These are phyloP conservation scores for Sebastes taczanowskii DNA, from an alignment of 2,797 vertebrate genomes.

Conservation along the genomic window DNA sequence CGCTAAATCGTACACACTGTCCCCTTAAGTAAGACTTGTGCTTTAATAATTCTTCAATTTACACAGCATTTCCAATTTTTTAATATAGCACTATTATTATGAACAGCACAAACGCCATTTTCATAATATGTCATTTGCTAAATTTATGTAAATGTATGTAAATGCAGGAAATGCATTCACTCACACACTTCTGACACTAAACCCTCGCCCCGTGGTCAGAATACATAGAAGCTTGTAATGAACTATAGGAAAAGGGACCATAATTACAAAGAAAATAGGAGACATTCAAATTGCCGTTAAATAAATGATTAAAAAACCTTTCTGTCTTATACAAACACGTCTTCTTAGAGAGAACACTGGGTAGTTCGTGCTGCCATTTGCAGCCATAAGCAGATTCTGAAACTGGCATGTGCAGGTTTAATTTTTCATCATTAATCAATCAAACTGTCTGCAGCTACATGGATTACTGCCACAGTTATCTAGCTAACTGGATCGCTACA, in stretches of 20 bases:
- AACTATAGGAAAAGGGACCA: neutral
- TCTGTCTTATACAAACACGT: neutral
- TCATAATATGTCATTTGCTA: neutral
- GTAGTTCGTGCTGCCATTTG: neutral
- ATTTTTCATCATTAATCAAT: neutral
- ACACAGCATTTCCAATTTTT: neutral
- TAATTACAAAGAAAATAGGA: neutral
- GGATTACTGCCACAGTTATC: neutral
- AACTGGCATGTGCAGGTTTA: too few species aligned
- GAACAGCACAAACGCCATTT: neutral
- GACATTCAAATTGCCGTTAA: neutral
- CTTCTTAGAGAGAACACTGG: neutral
- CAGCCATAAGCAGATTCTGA: neutral
- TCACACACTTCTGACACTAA: neutral
- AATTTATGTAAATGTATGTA: neutral
- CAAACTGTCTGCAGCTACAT: neutral
- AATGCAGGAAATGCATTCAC: neutral
- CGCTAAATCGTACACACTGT: too few species aligned
- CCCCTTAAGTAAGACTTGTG: neutral
- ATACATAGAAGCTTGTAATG: neutral
- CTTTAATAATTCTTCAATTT: neutral
- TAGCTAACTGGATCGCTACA: neutral
- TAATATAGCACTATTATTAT: neutral
- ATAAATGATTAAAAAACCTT: neutral
- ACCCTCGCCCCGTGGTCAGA: neutral